phyloP scores from a whole-genome alignment of 2,797 vertebrate species.

The Champsocephalus esox region DNA sequence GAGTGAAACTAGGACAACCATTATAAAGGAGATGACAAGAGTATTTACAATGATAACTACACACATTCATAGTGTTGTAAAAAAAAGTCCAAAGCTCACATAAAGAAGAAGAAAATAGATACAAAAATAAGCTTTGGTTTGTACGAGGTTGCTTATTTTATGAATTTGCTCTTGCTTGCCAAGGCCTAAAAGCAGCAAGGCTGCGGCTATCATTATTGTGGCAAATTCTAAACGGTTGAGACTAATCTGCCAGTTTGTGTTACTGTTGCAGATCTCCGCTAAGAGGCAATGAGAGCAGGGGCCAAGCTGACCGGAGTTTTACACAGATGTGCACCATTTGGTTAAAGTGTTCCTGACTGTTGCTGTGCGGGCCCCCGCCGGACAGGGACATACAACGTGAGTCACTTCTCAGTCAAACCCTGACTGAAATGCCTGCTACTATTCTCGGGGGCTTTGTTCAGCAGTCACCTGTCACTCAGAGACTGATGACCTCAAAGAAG shows the following conservation, averaged over 20 bases:
- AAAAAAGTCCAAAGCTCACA: slow-evolving; percentile 12
- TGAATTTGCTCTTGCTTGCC: slow-evolving; percentile 31
- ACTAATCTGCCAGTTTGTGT: slow-evolving; percentile 76
- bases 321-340: slow-evolving; percentile 50
- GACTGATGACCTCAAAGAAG: slow-evolving; percentile 45
- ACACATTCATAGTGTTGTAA: background rate
- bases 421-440: slow-evolving; percentile 41
- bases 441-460: slow-evolving; percentile 64
- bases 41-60: background rate
- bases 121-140: slow-evolving; percentile 25
- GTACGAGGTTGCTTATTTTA: slow-evolving; percentile 36
- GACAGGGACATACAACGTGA: slow-evolving; percentile 68
- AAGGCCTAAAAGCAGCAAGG: slow-evolving; percentile 41
- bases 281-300: slow-evolving; percentile 59
- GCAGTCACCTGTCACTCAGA: slow-evolving; percentile 36
- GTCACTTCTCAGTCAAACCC: slow-evolving; percentile 63
- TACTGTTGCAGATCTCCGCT: slow-evolving; percentile 59
- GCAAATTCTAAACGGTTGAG: slow-evolving; percentile 75
- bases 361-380: slow-evolving; percentile 51
- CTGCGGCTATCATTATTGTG: slow-evolving; percentile 61
- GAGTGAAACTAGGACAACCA: background rate
- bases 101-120: background rate
- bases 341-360: slow-evolving; percentile 68
- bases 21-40: background rate
- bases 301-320: slow-evolving; percentile 59